Percentiles rank a stretch among this genome's conserved stretches.
Conservation (phyloP, 37 sponge, comb jelly and placozoan genomes). For the Beroe ovata region DNA sequence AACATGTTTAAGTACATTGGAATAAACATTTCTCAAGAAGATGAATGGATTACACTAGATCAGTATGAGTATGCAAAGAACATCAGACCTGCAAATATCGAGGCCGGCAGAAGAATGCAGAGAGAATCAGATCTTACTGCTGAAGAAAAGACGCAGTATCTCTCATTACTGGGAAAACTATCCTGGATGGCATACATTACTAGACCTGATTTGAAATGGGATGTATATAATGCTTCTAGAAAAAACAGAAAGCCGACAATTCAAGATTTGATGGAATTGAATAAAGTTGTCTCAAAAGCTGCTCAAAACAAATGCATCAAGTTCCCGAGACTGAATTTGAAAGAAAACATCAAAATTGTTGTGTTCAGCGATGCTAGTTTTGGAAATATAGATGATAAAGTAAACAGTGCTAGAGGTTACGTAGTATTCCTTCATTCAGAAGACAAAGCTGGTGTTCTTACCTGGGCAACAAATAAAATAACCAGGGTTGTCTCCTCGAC, state of each 20-base stretch:
- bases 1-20: constrained; percentile 5
- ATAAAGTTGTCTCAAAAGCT: neutral
- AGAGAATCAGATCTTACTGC: neutral
- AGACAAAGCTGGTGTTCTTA: neutral
- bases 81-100: neutral
- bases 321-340: constrained; percentile 10
- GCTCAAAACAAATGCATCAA: neutral
- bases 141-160: neutral
- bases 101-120: neutral
- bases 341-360: neutral
- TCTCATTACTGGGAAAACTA: constrained; percentile 3
- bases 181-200: neutral
- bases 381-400: neutral
- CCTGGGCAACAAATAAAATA: neutral
- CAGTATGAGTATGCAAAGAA: neutral
- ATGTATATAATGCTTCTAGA: neutral
- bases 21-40: neutral
- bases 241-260: neutral
- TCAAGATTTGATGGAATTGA: neutral
- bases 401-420: neutral
- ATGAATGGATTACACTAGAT: neutral
- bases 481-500: neutral
- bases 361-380: constrained; percentile 16
- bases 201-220: constrained; percentile 25
- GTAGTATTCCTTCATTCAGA: neutral